Conservation (phyloP, 1,140 invertebrate species). For the Sarcophaga peregrina region DNA sequence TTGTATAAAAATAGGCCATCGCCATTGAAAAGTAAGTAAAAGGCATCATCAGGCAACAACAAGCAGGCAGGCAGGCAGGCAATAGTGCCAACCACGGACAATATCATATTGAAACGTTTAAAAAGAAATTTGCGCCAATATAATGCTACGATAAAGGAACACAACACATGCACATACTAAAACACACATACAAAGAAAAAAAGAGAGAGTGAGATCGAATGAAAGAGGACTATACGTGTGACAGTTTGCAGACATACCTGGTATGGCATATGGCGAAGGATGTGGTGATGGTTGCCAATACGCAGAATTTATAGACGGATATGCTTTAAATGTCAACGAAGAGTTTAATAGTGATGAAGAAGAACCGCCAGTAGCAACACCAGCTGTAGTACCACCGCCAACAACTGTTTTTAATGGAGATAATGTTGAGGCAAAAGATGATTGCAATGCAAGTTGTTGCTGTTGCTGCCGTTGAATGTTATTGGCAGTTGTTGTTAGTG, state of each 20-base stretch:
- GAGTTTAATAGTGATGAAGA: slow-evolving; percentile 36
- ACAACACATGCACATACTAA: background rate
- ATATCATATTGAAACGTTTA: slow-evolving; percentile 10
- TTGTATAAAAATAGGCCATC: too few relatives aligned
- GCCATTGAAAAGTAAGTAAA: background rate
- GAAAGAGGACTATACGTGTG: background rate
- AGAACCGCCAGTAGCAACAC: background rate
- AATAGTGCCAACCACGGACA: slow-evolving; percentile 34
- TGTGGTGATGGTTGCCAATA: slow-evolving; percentile 82
- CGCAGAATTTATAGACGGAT: slow-evolving; percentile 81
- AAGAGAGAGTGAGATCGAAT: too few relatives aligned
- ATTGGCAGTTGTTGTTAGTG: slow-evolving; percentile 34
- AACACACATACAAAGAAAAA: background rate
- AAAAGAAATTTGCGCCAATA: slow-evolving; percentile 10
- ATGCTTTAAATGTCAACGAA: slow-evolving; percentile 66
- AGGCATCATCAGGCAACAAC: slow-evolving; percentile 19
- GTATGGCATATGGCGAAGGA: slow-evolving; percentile 79
- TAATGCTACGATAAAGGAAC: background rate
- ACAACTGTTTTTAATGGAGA: background rate
- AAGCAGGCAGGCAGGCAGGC: slow-evolving; percentile 41
- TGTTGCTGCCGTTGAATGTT: slow-evolving; percentile 30
- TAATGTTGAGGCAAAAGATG: slow-evolving; percentile 12
- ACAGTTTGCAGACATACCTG: slow-evolving; percentile 71
- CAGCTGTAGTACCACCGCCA: too few relatives aligned
- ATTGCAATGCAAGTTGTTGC: slow-evolving; percentile 26